Evolutionary conservation across 2,797 vertebrate genomes (phyloP).

Genomic region (Gallinago solitaria): DNA sequence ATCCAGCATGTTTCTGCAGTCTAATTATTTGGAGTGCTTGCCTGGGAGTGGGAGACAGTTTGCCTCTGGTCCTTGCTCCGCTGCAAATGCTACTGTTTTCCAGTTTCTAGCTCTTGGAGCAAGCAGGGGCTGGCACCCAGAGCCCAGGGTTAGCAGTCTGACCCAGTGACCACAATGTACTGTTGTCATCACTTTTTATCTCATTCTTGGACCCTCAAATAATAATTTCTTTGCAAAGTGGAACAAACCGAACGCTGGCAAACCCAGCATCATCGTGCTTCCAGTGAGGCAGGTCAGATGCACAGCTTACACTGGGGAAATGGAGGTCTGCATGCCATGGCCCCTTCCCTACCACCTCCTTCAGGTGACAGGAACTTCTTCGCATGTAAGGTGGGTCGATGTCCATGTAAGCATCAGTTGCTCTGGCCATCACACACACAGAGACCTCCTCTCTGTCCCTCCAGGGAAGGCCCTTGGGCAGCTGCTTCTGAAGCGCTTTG

Average conservation of each 20-base stretch:
- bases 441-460: neutral
- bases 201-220: neutral
- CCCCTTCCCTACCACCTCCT: neutral
- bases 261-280: accelerated
- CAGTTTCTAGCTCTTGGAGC: neutral
- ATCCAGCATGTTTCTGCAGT: neutral
- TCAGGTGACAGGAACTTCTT: neutral
- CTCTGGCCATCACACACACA: neutral
- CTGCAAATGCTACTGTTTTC: neutral
- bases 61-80: neutral
- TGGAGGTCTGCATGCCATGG: neutral
- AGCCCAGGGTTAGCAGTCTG: neutral
- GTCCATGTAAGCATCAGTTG: neutral
- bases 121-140: neutral
- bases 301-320: neutral
- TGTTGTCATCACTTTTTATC: neutral
- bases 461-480: neutral
- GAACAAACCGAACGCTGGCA: neutral
- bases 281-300: neutral
- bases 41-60: neutral
- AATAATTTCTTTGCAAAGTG: neutral
- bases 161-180: neutral
- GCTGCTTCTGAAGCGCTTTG: neutral
- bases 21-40: neutral
- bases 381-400: neutral